A percentile compares a stretch with the other conserved stretches of the same genome.
Conservation (phyloP, 2,113 vertebrate species). For the Irena cyanogastra region DNA sequence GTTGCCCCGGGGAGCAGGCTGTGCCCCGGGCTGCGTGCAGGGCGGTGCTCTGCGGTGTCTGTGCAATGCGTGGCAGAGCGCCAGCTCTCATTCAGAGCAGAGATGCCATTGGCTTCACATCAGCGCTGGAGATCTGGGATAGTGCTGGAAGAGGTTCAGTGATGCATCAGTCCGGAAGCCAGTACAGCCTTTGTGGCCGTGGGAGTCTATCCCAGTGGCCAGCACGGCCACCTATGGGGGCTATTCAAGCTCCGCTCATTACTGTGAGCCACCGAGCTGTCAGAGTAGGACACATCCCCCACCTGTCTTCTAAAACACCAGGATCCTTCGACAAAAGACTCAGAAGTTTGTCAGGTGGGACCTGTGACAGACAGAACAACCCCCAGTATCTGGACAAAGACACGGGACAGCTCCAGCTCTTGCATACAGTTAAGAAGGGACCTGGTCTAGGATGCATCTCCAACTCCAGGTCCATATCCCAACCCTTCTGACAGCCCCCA, state of each 20-base stretch:
- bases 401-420: neutral
- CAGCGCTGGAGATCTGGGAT: slow-evolving; percentile 24
- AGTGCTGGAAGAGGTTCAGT: slow-evolving; percentile 27
- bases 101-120: slow-evolving; percentile 53
- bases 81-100: slow-evolving; percentile 32
- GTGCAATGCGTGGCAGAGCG: neutral
- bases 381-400: neutral
- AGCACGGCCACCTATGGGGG: neutral
- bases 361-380: neutral
- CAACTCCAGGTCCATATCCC: neutral
- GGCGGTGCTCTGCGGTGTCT: neutral
- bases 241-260: neutral
- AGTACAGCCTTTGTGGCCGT: neutral
- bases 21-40: neutral
- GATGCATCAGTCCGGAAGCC: neutral
- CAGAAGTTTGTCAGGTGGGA: neutral
- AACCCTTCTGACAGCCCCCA: neutral
- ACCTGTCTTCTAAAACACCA: neutral
- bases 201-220: neutral
- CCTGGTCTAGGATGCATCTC: neutral
- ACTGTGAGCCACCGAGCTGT: neutral
- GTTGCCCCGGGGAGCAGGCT: neutral
- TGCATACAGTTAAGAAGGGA: neutral
- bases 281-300: neutral
- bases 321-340: neutral